Evolutionary conservation across 2,888 invertebrate species (phyloP), one percentile per base, ranked within the genome.

Genomic region (Pterostichus niger): DNA sequence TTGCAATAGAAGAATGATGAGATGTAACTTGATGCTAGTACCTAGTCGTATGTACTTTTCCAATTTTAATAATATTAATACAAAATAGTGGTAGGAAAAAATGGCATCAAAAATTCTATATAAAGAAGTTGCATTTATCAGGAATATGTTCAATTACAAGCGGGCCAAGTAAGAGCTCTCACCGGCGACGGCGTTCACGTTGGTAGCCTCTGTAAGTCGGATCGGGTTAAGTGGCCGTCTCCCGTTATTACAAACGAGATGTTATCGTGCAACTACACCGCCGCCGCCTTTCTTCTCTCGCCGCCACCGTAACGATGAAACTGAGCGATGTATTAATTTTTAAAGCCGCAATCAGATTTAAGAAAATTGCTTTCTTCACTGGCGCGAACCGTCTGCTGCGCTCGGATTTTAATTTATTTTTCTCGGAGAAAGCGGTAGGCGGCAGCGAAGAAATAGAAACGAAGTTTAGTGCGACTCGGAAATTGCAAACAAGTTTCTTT

Each of bases 281-380:
- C 68, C 68, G 15, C 31, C 31, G 49, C 35, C 64, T 31, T 24
- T 64, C 9, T 10, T 64, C 64, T 6, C 9, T 40, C 40, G 40
- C 40, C 40, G 40, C 40, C 40, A 11, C 10, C 46, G 49, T 75
- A 52, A 75, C 75, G 75, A 44, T 75, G 77, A 77, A 77, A 77
- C 77, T 83, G 83, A 83, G 83, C 77, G 52, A 77, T 83, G 77
- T 83, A 83, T 83, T 83, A 83, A 83, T 83, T 83, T 83, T 83
- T 83, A 83, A 83, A 77, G 52, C 83, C 76, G 83, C 83, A 83
- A 83, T 83, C 83, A 83, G 83, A 83, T 83, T 83, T 83, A 83
- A 76, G 83, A 83, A 83, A 77, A 83, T 83, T 83, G 83, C 83
- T 83, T 83, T 83, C 83, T 83, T 77, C 83, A 68, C 83, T 82